Conservation (phyloP, 2,797 vertebrate genomes). For the Yasuhikotakia modesta region DNA sequence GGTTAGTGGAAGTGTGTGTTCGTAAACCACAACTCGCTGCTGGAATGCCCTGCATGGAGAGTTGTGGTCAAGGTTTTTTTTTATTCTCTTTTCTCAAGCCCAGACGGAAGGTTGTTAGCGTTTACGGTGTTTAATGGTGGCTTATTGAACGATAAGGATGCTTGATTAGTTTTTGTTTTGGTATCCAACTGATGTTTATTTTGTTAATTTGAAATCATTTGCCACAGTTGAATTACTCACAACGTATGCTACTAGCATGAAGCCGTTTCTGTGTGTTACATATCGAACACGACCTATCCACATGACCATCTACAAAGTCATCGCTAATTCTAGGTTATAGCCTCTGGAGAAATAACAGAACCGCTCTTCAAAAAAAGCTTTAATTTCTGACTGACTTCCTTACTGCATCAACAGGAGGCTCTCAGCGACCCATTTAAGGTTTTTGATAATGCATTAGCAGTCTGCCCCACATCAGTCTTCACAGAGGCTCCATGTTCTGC, state of each 20-base stretch:
- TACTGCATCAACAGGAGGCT: conserved; percentile 31
- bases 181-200: not conserved
- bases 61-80: conserved; percentile 34
- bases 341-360: conserved; percentile 24
- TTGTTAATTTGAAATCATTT: conserved; percentile 8
- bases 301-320: not conserved
- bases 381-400: conserved; percentile 28
- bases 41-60: conserved; percentile 43
- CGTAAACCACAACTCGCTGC: conserved; percentile 38
- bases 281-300: not conserved
- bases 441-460: conserved; percentile 55
- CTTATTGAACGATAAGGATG: not conserved
- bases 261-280: not conserved
- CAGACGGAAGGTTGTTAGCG: not conserved
- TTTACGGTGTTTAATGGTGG: conserved; percentile 18
- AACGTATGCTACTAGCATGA: not conserved
- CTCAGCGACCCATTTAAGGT: conserved; percentile 42
- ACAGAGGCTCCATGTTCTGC: conserved; percentile 31
- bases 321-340: conserved; percentile 10
- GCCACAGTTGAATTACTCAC: not conserved
- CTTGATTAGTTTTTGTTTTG: conserved; percentile 24
- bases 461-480: conserved; percentile 43
- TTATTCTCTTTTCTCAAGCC: not conserved
- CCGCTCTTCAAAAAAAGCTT: conserved; percentile 5
- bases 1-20: conserved; percentile 39